Percentiles rank a stretch among this genome's conserved stretches.
phyloP scores from a whole-genome alignment of 1,140 invertebrate species.

The Orchesella cincta region DNA sequence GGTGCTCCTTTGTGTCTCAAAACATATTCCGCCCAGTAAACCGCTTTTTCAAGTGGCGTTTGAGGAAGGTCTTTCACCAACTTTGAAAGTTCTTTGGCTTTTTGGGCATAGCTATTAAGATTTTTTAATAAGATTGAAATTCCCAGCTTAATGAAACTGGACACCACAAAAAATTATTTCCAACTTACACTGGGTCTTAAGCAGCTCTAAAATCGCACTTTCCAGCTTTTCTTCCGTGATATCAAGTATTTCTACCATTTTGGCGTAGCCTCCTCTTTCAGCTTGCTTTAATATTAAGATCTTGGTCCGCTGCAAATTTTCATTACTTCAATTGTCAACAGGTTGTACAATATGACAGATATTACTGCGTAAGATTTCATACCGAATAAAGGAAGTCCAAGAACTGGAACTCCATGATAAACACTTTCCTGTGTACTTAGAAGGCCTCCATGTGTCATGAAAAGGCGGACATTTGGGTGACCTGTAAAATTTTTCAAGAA shows the following conservation, averaged over 20 bases:
- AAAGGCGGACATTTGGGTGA: constrained; percentile 53
- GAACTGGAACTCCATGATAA: constrained; percentile 55
- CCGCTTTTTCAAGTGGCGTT: constrained; percentile 45
- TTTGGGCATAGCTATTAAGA: too few relatives aligned
- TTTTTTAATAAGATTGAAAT: too few relatives aligned
- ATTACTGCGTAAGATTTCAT: neutral
- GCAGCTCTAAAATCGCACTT: constrained; percentile 17
- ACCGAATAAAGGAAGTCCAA: constrained; percentile 55
- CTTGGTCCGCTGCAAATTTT: constrained; percentile 52
- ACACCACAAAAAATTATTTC: too few relatives aligned
- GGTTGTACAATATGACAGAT: neutral
- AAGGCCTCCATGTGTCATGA: constrained; percentile 58
- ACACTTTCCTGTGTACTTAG: constrained; percentile 55
- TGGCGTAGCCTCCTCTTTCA: neutral
- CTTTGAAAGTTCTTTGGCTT: constrained; percentile 23
- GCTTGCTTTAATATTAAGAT: constrained; percentile 51
- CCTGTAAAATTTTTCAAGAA: constrained; percentile 39
- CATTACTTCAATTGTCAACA: neutral
- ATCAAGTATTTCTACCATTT: constrained; percentile 6
- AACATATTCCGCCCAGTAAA: constrained; percentile 52
- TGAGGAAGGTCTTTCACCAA: constrained; percentile 46
- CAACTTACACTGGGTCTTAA: constrained; percentile 29
- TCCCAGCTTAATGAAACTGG: too few relatives aligned
- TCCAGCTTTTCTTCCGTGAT: constrained; percentile 13
- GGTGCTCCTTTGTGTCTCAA: constrained; percentile 62